Conservation (phyloP, 2,113 vertebrate species). For the Ictalurus furcatus region DNA sequence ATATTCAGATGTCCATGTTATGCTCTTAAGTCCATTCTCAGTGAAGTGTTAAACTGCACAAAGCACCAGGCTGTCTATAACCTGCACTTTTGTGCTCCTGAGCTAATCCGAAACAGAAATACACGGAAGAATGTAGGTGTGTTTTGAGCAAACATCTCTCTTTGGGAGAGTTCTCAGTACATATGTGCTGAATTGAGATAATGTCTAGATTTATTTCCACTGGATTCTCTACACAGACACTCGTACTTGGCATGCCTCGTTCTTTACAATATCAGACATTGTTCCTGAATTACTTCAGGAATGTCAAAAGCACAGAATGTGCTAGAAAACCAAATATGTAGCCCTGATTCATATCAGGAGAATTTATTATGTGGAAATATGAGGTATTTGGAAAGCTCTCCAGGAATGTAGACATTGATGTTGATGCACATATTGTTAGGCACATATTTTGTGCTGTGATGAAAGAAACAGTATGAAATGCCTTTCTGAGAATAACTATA, state of each 20-base stretch:
- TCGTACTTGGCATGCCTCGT: background rate
- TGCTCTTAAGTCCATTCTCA: background rate
- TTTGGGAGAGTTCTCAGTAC: background rate
- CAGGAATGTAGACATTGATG: background rate
- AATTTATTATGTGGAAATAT: background rate
- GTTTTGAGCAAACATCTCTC: background rate
- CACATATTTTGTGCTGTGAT: too few species aligned
- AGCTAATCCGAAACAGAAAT: background rate
- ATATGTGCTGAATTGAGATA: background rate
- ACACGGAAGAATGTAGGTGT: background rate
- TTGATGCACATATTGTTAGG: too few species aligned
- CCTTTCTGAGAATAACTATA: conserved; percentile 24
- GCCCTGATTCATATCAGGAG: background rate
- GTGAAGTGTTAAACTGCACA: background rate
- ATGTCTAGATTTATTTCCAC: background rate
- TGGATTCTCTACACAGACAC: background rate
- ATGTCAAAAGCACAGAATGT: background rate
- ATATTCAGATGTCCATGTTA: background rate
- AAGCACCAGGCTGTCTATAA: background rate
- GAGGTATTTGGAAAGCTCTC: background rate
- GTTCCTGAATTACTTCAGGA: background rate
- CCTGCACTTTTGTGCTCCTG: background rate
- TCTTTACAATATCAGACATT: background rate
- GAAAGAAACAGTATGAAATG: background rate
- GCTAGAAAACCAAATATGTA: background rate